Base-by-base conservation (phyloP, 2,888 invertebrate genomes). In the Colostygia pectinataria region DNA sequence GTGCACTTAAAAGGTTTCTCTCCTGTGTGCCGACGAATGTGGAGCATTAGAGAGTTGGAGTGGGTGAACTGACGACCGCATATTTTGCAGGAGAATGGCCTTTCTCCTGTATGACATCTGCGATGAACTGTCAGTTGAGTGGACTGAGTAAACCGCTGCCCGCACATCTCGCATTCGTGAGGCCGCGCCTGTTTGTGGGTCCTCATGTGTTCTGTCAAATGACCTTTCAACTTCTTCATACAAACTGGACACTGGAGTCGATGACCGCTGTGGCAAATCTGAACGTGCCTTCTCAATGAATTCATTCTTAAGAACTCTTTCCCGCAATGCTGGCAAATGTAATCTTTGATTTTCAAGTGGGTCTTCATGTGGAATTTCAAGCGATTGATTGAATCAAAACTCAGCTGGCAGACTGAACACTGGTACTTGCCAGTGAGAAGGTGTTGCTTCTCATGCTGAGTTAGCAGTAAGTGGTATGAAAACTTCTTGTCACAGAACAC, bases 51-150 rank as follows among this genome's bases (percentile, higher is more conserved):
- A 0, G 96, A 96, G 8, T 96, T 96, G 0, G 96, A 96, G 80
- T 97, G 96, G 0, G 96, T 94, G 74, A 97, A 97, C 0, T 94
- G 93, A 56, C 94, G 93, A 83, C 93, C 92, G 74, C 96, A 96
- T 46, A 97, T 96, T 63, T 93, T 93, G 78, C 97, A 97, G 10
- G 93, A 90, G 71, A 96, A 97, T 0, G 97, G 97, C 41, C 95
- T 91, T 59, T 94, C 96, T 0, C 97, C 97, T 0, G 95, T 94
- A 70, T 97, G 97, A n/a, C 94, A 94, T 9, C 97, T 91, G 70
- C 94, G 93, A 65, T 97, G 97, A 0, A 97, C 96, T 7, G 94
- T 96, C 56, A 96, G 79, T 71, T 97, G 97, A 0, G 96, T 96
- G 53, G 95, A 93, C 72, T 97, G 97, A 0, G 95, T 95, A 66